Evolutionary conservation across 2,113 vertebrate genomes (phyloP).

Genomic region (Dicaeum eximium): DNA sequence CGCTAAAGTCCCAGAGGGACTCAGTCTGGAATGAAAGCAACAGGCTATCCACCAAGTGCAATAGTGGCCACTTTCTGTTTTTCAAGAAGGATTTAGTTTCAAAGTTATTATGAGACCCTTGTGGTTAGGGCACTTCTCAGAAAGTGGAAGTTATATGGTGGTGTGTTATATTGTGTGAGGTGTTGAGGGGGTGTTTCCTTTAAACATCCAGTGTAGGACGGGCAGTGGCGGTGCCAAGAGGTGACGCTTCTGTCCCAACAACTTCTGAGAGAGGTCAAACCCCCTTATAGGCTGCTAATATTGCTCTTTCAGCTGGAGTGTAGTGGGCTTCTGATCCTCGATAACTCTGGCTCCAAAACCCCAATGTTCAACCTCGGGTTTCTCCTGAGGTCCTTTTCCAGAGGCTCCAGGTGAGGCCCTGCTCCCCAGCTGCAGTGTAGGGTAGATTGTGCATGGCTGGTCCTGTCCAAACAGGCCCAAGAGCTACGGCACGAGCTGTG

Average conservation of each 20-base stretch:
- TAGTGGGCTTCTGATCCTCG: not conserved
- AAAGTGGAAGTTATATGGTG: not conserved
- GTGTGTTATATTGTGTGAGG: too few species aligned
- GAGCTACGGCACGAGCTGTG: not conserved
- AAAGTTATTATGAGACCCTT: not conserved
- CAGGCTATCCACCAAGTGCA: not conserved
- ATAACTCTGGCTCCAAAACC: rapidly evolving
- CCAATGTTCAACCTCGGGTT: rapidly evolving
- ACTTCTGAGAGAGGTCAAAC: not conserved
- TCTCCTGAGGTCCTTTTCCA: not conserved
- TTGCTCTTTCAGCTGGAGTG: not conserved
- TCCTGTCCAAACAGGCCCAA: not conserved
- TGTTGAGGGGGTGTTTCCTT: not conserved
- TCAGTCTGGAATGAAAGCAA: not conserved
- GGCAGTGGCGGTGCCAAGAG: not conserved
- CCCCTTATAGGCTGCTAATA: not conserved
- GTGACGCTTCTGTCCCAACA: not conserved
- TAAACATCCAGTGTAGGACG: not conserved
- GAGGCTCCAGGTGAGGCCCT: not conserved
- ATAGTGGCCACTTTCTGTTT: not conserved
- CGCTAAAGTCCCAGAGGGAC: not conserved
- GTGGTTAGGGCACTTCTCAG: not conserved
- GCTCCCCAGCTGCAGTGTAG: not conserved
- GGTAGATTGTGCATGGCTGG: not conserved
- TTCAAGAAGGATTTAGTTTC: not conserved